Percentiles rank a stretch among this genome's conserved stretches.
phyloP scores from a whole-genome alignment of 2,113 vertebrate genomes.

The Tragelaphus scriptus region DNA sequence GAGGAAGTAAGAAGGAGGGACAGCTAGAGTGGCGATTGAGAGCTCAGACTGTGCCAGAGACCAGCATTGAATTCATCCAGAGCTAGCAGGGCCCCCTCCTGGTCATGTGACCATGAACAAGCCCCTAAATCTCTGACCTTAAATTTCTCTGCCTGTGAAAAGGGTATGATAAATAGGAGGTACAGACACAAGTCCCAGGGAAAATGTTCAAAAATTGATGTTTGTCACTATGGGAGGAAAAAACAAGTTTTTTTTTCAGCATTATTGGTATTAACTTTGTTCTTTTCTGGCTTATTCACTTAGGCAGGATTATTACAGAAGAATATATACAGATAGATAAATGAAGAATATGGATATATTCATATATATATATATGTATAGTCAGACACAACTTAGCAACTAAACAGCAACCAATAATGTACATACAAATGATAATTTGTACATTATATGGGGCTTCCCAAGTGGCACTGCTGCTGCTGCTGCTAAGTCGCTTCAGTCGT shows the following conservation, averaged over 20 bases:
- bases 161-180: neutral
- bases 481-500: too few relatives aligned
- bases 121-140: neutral
- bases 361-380: neutral
- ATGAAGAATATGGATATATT: neutral
- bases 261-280: neutral
- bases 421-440: neutral
- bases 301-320: neutral
- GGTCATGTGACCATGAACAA: neutral
- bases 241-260: neutral
- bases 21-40: neutral
- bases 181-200: neutral
- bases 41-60: neutral
- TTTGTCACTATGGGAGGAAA: neutral
- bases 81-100: neutral
- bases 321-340: neutral
- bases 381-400: neutral
- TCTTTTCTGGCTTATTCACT: neutral
- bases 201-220: neutral
- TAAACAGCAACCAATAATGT: neutral
- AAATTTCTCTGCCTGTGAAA: neutral
- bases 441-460: neutral
- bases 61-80: neutral
- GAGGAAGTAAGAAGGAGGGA: accelerated
- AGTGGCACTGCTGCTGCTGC: neutral